Conservation (phyloP, 2,888 invertebrate species). For the Apotomis capreana region DNA sequence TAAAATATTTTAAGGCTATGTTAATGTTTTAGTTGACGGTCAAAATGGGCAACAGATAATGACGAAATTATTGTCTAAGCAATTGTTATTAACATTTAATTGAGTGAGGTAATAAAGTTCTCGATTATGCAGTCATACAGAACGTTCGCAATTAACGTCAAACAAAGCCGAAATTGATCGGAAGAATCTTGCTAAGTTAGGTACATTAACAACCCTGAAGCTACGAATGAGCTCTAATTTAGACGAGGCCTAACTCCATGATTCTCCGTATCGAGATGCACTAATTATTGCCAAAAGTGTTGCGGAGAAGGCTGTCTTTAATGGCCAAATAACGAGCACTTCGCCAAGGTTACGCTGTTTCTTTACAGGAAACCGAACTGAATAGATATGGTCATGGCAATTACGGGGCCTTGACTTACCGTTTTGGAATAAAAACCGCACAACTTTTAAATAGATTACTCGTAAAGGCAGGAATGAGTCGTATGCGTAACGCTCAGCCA, state of each 20-base stretch:
- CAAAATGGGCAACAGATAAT: slow-evolving; percentile 23
- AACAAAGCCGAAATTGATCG: not conserved
- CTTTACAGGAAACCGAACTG: slow-evolving; percentile 77
- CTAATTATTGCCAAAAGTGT: slow-evolving; percentile 65
- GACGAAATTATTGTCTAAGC: slow-evolving; percentile 42
- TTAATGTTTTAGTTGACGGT: slow-evolving; percentile 22
- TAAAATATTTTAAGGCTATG: slow-evolving; percentile 57
- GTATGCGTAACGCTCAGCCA: slow-evolving; percentile 44
- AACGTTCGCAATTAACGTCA: slow-evolving; percentile 9
- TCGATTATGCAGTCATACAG: slow-evolving; percentile 8
- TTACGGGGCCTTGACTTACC: slow-evolving; percentile 79
- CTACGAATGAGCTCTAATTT: slow-evolving; percentile 26
- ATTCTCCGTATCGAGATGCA: slow-evolving; percentile 55
- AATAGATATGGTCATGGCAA: slow-evolving; percentile 80
- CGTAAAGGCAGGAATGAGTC: slow-evolving; percentile 51
- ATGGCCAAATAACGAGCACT: slow-evolving; percentile 78
- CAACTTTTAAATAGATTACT: slow-evolving; percentile 64
- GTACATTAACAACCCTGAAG: not conserved
- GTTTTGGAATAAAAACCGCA: slow-evolving; percentile 78
- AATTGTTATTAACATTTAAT: slow-evolving; percentile 48
- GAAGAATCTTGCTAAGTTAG: not conserved
- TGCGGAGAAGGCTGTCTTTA: slow-evolving; percentile 72
- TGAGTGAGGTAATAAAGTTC: slow-evolving; percentile 42
- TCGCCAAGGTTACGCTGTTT: slow-evolving; percentile 73
- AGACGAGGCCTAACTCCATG: slow-evolving; percentile 3